These are phyloP conservation scores for Rotaria magnacalcarata DNA, from an alignment of 2,888 invertebrate species.

Conservation along the genomic window DNA sequence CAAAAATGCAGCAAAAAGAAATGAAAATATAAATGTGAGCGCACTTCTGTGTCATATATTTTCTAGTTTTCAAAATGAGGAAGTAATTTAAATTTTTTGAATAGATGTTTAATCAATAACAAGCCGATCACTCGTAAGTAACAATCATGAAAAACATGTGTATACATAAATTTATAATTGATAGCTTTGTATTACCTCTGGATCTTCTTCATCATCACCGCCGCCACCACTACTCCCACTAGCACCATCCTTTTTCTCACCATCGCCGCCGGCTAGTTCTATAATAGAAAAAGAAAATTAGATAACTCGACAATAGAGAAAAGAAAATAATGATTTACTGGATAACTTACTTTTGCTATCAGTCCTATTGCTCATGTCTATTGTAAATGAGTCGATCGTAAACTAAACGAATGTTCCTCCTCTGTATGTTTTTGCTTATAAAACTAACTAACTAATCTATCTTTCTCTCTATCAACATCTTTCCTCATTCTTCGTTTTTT, in stretches of 20 bases:
- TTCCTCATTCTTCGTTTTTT: background rate
- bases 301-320: background rate
- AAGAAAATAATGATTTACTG: background rate
- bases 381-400: background rate
- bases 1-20: background rate
- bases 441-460: background rate
- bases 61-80: background rate
- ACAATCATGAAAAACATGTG: no score
- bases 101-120: background rate
- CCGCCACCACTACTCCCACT: background rate
- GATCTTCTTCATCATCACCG: slow-evolving; percentile 18
- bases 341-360: background rate
- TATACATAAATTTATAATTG: background rate
- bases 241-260: background rate
- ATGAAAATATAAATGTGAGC: background rate
- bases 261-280: background rate
- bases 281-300: background rate
- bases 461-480: background rate
- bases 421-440: background rate
- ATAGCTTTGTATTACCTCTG: background rate
- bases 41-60: background rate
- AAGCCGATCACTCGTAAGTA: no score
- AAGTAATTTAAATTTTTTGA: background rate
- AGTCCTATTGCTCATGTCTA: background rate
- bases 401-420: background rate